phyloP scores from a whole-genome alignment of 1,140 invertebrate species.

The Paramacrobiotus metropolitanus region DNA sequence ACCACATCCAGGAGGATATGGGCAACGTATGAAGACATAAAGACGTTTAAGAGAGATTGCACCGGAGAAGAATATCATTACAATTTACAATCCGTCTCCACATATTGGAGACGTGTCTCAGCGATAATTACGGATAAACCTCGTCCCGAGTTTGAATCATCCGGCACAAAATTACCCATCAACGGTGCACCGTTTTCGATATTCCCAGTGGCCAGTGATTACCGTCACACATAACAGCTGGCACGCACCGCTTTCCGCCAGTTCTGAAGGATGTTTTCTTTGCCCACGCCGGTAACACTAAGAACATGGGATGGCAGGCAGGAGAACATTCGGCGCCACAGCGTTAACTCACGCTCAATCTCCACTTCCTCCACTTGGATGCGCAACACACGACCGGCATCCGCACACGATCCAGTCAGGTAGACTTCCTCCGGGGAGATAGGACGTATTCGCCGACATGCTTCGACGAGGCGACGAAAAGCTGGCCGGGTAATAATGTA shows the following conservation, averaged over 20 bases:
- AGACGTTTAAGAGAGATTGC: too few species aligned
- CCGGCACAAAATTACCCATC: too few species aligned
- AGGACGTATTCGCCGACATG: background rate
- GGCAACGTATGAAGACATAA: too few species aligned
- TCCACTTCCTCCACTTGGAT: background rate
- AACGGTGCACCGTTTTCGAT: too few species aligned
- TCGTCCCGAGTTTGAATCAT: too few species aligned
- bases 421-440: background rate
- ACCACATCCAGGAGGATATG: too few species aligned
- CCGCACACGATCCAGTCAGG: background rate
- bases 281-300: background rate
- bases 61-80: too few species aligned
- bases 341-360: background rate
- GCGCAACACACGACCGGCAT: background rate
- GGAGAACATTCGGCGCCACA: constrained; percentile 2
- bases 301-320: background rate
- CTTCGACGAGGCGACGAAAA: background rate
- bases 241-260: background rate
- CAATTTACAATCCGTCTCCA: too few species aligned
- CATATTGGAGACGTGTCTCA: too few species aligned
- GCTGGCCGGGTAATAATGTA: background rate
- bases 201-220: too few species aligned
- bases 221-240: constrained; percentile 1
- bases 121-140: too few species aligned
- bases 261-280: background rate